Evolutionary conservation across 2,113 vertebrate species (phyloP).

Genomic region (Fregetta grallaria): DNA sequence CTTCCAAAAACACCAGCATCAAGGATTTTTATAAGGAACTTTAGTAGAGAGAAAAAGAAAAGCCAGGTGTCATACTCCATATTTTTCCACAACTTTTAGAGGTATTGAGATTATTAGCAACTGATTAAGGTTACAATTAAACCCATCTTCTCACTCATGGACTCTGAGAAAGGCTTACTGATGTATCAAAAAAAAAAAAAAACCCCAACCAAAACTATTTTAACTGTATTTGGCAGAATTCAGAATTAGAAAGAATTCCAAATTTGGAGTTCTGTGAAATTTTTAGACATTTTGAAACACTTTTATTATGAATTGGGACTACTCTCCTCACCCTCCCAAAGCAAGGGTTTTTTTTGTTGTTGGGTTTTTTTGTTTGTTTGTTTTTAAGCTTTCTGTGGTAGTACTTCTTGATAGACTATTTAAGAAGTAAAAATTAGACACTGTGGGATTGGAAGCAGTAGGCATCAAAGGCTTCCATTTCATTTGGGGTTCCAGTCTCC

Average conservation of each 20-base stretch:
- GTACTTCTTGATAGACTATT: neutral
- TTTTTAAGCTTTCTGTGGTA: neutral
- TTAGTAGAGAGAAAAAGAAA: neutral
- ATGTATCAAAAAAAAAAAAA: neutral
- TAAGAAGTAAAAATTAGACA: neutral
- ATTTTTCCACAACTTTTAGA: neutral
- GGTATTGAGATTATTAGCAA: neutral
- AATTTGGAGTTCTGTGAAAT: neutral
- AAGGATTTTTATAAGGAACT: slow-evolving; percentile 35
- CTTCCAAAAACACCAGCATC: slow-evolving; percentile 56
- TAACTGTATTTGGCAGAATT: neutral
- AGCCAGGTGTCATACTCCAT: neutral
- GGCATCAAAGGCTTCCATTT: neutral
- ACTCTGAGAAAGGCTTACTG: neutral
- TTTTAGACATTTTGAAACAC: neutral
- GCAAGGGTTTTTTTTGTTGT: neutral
- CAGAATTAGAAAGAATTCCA: neutral
- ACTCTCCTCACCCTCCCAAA: neutral
- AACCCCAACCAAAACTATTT: neutral
- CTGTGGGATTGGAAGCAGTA: neutral
- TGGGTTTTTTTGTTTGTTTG: too few species aligned
- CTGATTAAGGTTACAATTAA: neutral
- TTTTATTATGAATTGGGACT: neutral
- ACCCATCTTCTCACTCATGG: neutral
- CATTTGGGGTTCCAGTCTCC: neutral